phyloP scores from a whole-genome alignment of 2,888 invertebrate species.

The Hydropsyche betteni region DNA sequence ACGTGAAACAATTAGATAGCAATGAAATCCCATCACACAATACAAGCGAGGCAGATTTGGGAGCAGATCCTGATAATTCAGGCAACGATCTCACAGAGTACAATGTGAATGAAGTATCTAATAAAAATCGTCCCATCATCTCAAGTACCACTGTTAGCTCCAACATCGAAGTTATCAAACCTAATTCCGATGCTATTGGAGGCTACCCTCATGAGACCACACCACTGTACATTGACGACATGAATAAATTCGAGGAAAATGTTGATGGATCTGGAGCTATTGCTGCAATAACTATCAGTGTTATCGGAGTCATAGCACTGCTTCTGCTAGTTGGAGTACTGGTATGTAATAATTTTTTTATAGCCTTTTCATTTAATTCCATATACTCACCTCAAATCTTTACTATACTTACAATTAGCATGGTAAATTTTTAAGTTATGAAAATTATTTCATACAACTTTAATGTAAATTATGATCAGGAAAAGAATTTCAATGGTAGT shows the following conservation, averaged over 20 bases:
- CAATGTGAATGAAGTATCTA: neutral
- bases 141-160: constrained; percentile 19
- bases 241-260: constrained; percentile 57
- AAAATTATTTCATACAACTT: constrained; percentile 30
- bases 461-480: constrained; percentile 37
- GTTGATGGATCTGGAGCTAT: constrained; percentile 73
- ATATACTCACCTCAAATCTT: constrained; percentile 50
- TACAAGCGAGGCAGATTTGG: constrained; percentile 29
- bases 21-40: constrained; percentile 43
- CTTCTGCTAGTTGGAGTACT: constrained; percentile 79
- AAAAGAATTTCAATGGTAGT: neutral
- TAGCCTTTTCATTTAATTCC: constrained; percentile 19
- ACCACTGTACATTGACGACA: constrained; percentile 58
- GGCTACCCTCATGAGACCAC: constrained; percentile 58
- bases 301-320: constrained; percentile 80
- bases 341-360: constrained; percentile 65
- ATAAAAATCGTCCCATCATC: constrained; percentile 31
- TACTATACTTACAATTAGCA: constrained; percentile 42
- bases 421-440: constrained; percentile 51
- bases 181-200: constrained; percentile 53
- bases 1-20: constrained; percentile 45
- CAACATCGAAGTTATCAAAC: constrained; percentile 49
- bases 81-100: constrained; percentile 42
- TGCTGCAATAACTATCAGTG: constrained; percentile 83
- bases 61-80: constrained; percentile 37